Base-by-base conservation (phyloP, 2,113 vertebrate species). In the Apodemus speciosus region DNA sequence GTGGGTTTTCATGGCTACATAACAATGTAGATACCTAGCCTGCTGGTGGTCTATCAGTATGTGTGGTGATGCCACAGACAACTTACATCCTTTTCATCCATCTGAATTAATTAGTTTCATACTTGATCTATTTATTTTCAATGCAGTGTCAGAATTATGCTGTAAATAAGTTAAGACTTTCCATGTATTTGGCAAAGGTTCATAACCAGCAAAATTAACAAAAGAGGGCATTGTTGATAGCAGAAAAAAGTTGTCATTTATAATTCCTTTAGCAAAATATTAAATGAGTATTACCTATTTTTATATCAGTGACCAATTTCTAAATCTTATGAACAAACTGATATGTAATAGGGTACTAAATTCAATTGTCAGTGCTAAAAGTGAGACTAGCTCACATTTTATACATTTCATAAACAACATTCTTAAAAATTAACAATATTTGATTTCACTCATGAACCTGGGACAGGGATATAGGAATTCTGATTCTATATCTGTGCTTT, bases 81-180 rank as follows among this genome's bases (percentile, higher is more conserved):
- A 35, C 35, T 85, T 11, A 53, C 2, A 75, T 35, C 16, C 25
- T 62, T 92, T 1, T 3, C 30, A 0, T 6, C 25, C 32, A 1
- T 9, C 11, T 9, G 14, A 8, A 72, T 46, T 35, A 35, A 27
- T 32, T 49, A 38, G 32, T 32, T 93, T 90, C 46, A 71, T 3
- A 40, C n/a, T 32, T n/a, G 60, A 93, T 2, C 81, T 16, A 62
- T 84, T 94, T 93, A 62, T 88, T 90, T 25, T 83, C 79, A 75
- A 25, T 38, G 85, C 73, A 72, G 16, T 79, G 15, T 56, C 53
- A 91, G 4, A 43, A 46, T 69, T 53, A 77, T 6, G 4, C 9
- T 72, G 56, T 32, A 83, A 75, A 80, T 43, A 69, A 81, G 30
- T 60, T 53, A 69, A 60, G 81, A 58, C 5, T 88, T 75, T 72